Percentiles rank a stretch among this genome's conserved stretches.
Evolutionary conservation across 2,797 vertebrate genomes (phyloP).

Genomic region (Coendou prehensilis): DNA sequence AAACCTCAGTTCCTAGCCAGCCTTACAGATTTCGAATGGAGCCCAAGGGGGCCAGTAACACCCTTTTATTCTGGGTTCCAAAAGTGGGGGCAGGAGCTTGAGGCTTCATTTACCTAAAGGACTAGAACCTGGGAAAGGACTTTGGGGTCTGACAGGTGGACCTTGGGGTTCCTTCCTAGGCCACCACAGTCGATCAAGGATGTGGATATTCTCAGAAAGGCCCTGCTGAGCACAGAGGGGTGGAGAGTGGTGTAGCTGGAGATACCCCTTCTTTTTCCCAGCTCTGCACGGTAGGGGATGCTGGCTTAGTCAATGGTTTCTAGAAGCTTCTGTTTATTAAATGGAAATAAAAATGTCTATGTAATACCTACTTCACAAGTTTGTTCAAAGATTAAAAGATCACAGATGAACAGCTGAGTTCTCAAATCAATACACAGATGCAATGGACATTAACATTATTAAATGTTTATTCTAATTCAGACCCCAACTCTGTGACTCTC

Average conservation of each 20-base stretch:
- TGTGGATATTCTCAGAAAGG: background rate
- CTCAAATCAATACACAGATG: background rate
- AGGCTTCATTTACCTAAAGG: background rate
- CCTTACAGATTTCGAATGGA: background rate
- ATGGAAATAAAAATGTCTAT: background rate
- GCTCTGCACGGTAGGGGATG: background rate
- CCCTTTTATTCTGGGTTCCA: conserved; percentile 3
- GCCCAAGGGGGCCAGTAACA: background rate
- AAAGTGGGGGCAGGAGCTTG: background rate
- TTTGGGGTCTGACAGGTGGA: background rate
- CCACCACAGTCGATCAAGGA: background rate
- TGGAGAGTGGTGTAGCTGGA: too few relatives aligned
- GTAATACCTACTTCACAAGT: background rate
- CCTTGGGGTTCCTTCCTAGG: background rate
- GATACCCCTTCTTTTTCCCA: background rate
- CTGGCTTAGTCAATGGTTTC: background rate
- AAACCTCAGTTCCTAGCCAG: background rate
- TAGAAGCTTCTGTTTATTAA: background rate
- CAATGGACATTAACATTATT: background rate
- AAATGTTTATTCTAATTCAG: background rate
- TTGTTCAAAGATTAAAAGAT: background rate
- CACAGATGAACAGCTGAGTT: background rate
- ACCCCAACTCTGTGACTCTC: background rate
- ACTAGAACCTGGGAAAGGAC: background rate
- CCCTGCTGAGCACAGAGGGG: background rate